These are phyloP conservation scores for Phainopepla nitens DNA, from an alignment of 2,113 vertebrate genomes.

Conservation along the genomic window DNA sequence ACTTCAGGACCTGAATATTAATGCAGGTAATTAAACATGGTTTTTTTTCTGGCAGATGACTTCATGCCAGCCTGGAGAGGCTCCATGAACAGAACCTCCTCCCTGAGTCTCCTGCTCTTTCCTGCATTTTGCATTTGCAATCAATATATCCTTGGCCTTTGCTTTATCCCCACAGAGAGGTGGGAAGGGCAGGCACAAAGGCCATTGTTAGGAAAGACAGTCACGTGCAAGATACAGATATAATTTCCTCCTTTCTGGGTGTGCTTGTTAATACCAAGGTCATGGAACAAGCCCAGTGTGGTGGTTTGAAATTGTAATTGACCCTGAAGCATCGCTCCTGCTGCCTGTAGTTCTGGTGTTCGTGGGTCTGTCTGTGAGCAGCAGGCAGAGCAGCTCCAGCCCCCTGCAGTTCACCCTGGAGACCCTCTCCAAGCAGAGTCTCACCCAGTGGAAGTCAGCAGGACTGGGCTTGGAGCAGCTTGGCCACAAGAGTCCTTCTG, in stretches of 20 bases:
- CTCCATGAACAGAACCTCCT: background rate
- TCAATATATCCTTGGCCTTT: background rate
- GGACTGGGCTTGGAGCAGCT: background rate
- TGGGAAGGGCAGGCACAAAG: background rate
- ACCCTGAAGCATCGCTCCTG: background rate
- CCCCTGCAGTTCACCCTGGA: background rate
- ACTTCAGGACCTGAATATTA: slow-evolving; percentile 1
- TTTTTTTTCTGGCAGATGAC: background rate
- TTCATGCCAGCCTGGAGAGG: background rate
- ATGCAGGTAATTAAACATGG: background rate
- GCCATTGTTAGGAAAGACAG: background rate
- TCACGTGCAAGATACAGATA: background rate
- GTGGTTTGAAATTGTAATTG: background rate
- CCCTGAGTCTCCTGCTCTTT: background rate
- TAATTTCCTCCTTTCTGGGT: background rate
- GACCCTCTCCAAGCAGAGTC: background rate
- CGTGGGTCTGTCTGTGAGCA: fast-evolving
- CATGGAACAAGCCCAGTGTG: fast-evolving
- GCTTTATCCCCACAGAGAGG: background rate
- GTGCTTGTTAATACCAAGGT: background rate
- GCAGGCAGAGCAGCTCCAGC: background rate
- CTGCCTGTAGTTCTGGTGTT: fast-evolving
- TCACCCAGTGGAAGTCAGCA: background rate
- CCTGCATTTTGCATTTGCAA: background rate
- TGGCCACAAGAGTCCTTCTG: background rate